Percentiles rank a stretch among this genome's conserved stretches.
phyloP scores from a whole-genome alignment of 64 coral and sea anemone genomes.

The Dendronephthya gigantea region DNA sequence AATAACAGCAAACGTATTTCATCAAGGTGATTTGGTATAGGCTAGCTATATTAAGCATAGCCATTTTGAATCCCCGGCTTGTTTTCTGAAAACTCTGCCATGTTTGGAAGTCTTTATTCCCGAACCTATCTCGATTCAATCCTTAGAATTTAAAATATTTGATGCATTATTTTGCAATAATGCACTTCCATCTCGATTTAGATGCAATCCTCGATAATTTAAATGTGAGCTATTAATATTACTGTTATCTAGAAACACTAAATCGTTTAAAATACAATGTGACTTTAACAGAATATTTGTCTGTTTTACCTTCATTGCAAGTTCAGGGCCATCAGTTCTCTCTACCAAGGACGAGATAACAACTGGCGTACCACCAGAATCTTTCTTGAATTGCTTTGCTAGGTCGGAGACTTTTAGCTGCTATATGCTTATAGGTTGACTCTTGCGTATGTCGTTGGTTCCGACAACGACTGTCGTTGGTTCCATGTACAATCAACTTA shows the following conservation, averaged over 20 bases:
- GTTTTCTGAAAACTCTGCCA: constrained; percentile 2
- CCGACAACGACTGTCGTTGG: too few species aligned
- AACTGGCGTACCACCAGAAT: background rate
- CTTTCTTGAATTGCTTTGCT: background rate
- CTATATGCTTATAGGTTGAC: background rate
- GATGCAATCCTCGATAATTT: constrained; percentile 24
- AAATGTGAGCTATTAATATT: constrained; percentile 24
- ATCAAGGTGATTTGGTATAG: constrained; percentile 16
- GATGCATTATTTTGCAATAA: constrained; percentile 17
- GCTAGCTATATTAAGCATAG: constrained; percentile 27
- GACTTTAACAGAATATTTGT: constrained; percentile 17
- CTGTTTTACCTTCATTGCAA: constrained; percentile 19
- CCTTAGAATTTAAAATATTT: constrained; percentile 13
- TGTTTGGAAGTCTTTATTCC: background rate
- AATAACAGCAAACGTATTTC: constrained; percentile 24
- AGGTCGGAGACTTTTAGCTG: background rate
- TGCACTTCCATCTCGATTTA: constrained; percentile 22
- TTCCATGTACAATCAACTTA: background rate
- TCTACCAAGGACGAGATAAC: background rate
- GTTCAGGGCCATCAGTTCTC: constrained; percentile 15
- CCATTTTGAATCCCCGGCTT: constrained; percentile 47
- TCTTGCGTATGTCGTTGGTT: background rate
- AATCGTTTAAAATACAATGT: background rate
- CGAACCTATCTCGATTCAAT: background rate
- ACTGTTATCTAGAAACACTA: constrained; percentile 12